phyloP scores from a whole-genome alignment of 2,888 invertebrate species.

The Taenaris catops region DNA sequence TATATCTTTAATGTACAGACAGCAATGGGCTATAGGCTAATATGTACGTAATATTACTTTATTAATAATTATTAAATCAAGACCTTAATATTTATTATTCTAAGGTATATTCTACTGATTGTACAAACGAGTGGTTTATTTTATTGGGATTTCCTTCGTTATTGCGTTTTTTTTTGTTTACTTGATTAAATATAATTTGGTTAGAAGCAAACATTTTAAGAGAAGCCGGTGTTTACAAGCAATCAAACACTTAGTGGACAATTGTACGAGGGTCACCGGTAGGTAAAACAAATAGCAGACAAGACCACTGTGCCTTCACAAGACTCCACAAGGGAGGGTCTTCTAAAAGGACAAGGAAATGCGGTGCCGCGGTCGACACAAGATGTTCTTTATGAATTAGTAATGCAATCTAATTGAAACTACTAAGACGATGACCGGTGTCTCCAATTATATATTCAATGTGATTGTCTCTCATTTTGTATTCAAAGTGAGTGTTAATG shows the following conservation, averaged over 20 bases:
- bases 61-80: too few relatives aligned
- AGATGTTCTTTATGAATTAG: conserved; percentile 71
- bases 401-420: conserved; percentile 71
- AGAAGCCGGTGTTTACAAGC: conserved; percentile 68
- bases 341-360: conserved; percentile 66
- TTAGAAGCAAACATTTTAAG: conserved; percentile 45
- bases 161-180: too few relatives aligned
- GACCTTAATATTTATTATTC: too few relatives aligned
- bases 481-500: conserved; percentile 31
- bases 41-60: too few relatives aligned
- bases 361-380: conserved; percentile 54
- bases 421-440: conserved; percentile 53
- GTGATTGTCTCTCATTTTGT: conserved; percentile 36
- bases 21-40: too few relatives aligned
- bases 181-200: conserved; percentile 26
- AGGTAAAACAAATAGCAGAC: conserved; percentile 72
- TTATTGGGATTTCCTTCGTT: too few relatives aligned
- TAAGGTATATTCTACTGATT: too few relatives aligned
- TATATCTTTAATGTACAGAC: too few relatives aligned
- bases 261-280: conserved; percentile 66
- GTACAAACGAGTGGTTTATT: too few relatives aligned
- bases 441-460: conserved; percentile 48
- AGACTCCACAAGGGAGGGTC: conserved; percentile 48
- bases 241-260: conserved; percentile 76
- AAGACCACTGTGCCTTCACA: conserved; percentile 46